Conservation (phyloP, 1,140 invertebrate genomes). For the Calycopis cecrops region DNA sequence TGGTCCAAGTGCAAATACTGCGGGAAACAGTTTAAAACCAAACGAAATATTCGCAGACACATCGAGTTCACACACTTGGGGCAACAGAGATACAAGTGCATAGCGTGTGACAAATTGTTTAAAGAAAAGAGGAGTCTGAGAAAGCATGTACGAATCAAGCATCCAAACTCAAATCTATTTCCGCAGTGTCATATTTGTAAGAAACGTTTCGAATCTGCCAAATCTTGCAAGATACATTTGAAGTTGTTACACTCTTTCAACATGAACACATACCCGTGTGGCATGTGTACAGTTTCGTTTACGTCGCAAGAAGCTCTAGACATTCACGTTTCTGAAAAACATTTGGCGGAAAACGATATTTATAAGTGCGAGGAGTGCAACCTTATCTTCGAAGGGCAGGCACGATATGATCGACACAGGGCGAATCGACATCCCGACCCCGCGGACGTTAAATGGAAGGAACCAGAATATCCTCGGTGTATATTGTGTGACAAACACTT, state of each 20-base stretch:
- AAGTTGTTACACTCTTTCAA: slow-evolving; percentile 54
- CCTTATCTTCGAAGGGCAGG: slow-evolving; percentile 44
- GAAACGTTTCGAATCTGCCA: slow-evolving; percentile 53
- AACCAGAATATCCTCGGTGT: slow-evolving; percentile 37
- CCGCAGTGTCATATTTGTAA: slow-evolving; percentile 55
- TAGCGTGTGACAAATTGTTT: slow-evolving; percentile 51
- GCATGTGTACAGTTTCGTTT: slow-evolving; percentile 46
- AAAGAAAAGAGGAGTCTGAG: slow-evolving; percentile 56
- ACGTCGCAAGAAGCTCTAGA: slow-evolving; percentile 35
- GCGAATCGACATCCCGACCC: slow-evolving; percentile 26
- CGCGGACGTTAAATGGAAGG: slow-evolving; percentile 20
- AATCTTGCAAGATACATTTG: slow-evolving; percentile 57
- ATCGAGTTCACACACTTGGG: slow-evolving; percentile 51
- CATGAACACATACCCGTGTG: slow-evolving; percentile 45
- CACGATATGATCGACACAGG: slow-evolving; percentile 48
- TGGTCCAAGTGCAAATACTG: slow-evolving; percentile 52
- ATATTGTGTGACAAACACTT: slow-evolving; percentile 58
- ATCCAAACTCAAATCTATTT: slow-evolving; percentile 44
- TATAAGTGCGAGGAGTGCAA: slow-evolving; percentile 58
- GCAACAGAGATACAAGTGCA: slow-evolving; percentile 50
- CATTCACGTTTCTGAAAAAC: slow-evolving; percentile 43
- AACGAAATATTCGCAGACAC: slow-evolving; percentile 45
- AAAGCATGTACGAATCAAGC: slow-evolving; percentile 51
- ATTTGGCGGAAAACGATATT: slow-evolving; percentile 46
- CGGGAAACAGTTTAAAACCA: slow-evolving; percentile 50